A percentile compares a stretch with the other conserved stretches of the same genome.
phyloP scores from a whole-genome alignment of 2,888 invertebrate genomes.

The Papilio protenor region DNA sequence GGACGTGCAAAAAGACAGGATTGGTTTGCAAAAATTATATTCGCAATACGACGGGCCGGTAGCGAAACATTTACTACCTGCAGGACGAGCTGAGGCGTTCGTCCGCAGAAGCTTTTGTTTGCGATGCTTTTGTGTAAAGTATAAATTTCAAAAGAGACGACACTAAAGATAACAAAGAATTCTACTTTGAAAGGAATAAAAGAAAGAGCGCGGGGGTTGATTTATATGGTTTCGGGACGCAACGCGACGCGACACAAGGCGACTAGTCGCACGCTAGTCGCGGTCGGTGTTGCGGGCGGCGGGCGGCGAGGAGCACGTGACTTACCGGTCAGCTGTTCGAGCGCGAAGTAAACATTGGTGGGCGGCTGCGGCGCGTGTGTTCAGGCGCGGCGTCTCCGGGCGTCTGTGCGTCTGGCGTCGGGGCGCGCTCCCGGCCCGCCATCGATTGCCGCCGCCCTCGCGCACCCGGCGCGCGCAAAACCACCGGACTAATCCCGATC shows the following conservation, averaged over 20 bases:
- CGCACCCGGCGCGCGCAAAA: slow-evolving; percentile 75
- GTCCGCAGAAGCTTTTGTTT: slow-evolving; percentile 72
- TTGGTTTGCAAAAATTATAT: slow-evolving; percentile 82
- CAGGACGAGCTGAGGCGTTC: slow-evolving; percentile 62
- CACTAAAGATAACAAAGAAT: slow-evolving; percentile 80
- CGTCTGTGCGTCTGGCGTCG: slow-evolving; percentile 84
- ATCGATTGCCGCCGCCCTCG: slow-evolving; percentile 67
- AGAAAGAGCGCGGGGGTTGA: slow-evolving; percentile 78
- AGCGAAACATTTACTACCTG: slow-evolving; percentile 66
- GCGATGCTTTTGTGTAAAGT: slow-evolving; percentile 73
- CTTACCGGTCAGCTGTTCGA: slow-evolving; percentile 84
- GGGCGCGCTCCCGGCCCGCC: slow-evolving; percentile 82
- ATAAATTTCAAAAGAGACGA: slow-evolving; percentile 78
- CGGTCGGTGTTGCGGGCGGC: slow-evolving; percentile 50
- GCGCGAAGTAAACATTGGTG: slow-evolving; percentile 80
- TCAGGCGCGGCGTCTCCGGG: slow-evolving; percentile 81
- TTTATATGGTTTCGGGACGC: slow-evolving; percentile 64
- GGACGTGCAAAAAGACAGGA: slow-evolving; percentile 66
- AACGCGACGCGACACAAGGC: slow-evolving; percentile 27
- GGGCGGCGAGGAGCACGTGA: slow-evolving; percentile 72
- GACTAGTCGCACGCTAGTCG: slow-evolving; percentile 7
- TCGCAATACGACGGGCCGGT: slow-evolving; percentile 72
- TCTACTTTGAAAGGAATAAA: slow-evolving; percentile 67
- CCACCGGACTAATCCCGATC: slow-evolving; percentile 75
- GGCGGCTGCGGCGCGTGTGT: slow-evolving; percentile 75